Evolutionary conservation across 2,888 invertebrate species (phyloP), one percentile per base, ranked within the genome.

Genomic region (Hirtodrosophila cameraria): DNA sequence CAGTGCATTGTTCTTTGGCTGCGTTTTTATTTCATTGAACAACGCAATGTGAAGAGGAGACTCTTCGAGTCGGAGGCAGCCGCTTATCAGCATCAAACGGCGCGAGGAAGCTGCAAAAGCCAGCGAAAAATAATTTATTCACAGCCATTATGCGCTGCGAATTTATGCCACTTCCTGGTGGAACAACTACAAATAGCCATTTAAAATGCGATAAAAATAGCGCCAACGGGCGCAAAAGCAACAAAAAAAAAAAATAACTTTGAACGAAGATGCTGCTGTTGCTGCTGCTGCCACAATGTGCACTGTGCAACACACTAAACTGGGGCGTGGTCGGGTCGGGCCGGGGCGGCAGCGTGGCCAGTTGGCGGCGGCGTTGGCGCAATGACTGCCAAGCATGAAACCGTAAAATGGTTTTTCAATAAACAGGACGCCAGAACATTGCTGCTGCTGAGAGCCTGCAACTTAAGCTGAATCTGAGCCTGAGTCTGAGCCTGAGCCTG

Each of bases 181-280:
- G 63, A 80, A 80, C 86, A 74, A 74, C 78, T 86, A 76, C 87
- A 88, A 86, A 86, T 86, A 87, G 87, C 79, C 86, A 84, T 87
- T 88, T 88, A 86, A 87, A 87, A 84, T 83, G 87, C 87, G 88
- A 87, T 87, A 87, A 83, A 87, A 86, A 80, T 79, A 83, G 84
- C 76, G 82, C 82, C 86, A 87, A 79, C 43, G 87, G 85, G 79
- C 75, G 46, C 62, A 46, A 45, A 23, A 23, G 7, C 20, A 53
- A 28, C 28, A 43, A 43, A n/a, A 59, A 49, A 33, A 42, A 23
- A 35, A 30, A 23, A 18, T 9, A 30, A 23, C 48, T 25, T 33
- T 41, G 45, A 48, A 9, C 43, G 80, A 73, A 70, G 87, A 77
- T 64, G 72, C 72, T n/a, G n/a, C n/a, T n/a, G n/a, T n/a, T n/a